A percentile compares a stretch with the other conserved stretches of the same genome.
These are phyloP conservation scores for Oceanites oceanicus DNA, from an alignment of 2,113 vertebrate species.

Conservation along the genomic window DNA sequence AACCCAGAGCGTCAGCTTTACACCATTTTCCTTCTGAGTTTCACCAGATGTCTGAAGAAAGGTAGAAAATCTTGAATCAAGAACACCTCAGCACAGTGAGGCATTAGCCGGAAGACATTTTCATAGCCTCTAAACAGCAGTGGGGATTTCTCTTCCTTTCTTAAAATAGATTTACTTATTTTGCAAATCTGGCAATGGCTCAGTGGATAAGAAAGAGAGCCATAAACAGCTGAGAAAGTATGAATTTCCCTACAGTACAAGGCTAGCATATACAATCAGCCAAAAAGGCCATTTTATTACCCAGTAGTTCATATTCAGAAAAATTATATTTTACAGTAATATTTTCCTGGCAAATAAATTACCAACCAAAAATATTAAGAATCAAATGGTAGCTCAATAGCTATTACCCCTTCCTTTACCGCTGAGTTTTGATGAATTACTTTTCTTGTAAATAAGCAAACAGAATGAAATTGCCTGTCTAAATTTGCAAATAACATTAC, in stretches of 20 bases:
- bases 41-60: rapidly evolving
- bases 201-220: not conserved
- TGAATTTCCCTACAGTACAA: not conserved
- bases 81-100: not conserved
- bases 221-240: not conserved
- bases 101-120: not conserved
- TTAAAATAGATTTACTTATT: not conserved
- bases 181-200: not conserved
- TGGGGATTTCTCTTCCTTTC: not conserved
- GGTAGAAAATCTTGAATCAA: not conserved
- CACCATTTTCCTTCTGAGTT: not conserved
- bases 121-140: not conserved
- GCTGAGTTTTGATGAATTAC: not conserved
- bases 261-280: not conserved
- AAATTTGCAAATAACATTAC: not conserved
- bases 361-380: not conserved
- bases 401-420: not conserved
- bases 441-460: not conserved
- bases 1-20: not conserved
- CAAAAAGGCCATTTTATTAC: not conserved
- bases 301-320: not conserved
- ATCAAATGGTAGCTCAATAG: not conserved
- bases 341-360: not conserved
- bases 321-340: not conserved
- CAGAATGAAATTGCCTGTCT: not conserved